Evolutionary conservation across 2,888 invertebrate genomes (phyloP).

Genomic region (Pseudoips prasinana): DNA sequence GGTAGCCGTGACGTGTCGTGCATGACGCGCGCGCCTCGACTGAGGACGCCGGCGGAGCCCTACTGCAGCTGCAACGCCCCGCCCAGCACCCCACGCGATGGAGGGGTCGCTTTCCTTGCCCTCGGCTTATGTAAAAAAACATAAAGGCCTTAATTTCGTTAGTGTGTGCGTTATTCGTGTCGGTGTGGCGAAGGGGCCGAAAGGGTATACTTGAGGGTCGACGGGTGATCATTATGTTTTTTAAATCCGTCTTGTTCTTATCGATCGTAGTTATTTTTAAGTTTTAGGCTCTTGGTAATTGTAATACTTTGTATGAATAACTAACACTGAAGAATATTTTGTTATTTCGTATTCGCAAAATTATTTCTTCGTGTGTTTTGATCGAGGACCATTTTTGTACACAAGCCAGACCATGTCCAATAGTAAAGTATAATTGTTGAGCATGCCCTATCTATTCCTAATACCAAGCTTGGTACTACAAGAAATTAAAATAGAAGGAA

Average conservation of each 20-base stretch:
- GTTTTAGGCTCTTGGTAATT: conserved; percentile 8
- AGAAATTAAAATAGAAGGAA: no score
- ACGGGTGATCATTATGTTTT: conserved; percentile 45
- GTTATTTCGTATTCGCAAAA: no score
- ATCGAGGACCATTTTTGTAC: no score
- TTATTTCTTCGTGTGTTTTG: no score
- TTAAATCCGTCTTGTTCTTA: conserved; percentile 46
- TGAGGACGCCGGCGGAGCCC: conserved; percentile 60
- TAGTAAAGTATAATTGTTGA: no score
- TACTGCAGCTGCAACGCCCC: conserved; percentile 75
- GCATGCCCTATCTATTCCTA: no score
- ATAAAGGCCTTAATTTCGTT: conserved; percentile 34
- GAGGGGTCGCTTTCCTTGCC: conserved; percentile 59
- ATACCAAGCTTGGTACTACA: no score
- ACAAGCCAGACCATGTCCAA: no score
- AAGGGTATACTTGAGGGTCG: conserved; percentile 53
- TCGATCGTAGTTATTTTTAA: conserved; percentile 33
- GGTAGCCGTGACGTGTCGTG: conserved; percentile 61
- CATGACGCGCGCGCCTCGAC: conserved; percentile 68
- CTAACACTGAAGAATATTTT: not conserved
- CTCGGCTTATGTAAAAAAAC: conserved; percentile 66
- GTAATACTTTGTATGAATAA: conserved; percentile 5
- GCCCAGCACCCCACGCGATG: conserved; percentile 71
- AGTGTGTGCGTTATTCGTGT: conserved; percentile 38
- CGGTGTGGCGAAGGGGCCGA: conserved; percentile 49